Conservation (phyloP, 2,113 vertebrate species). For the Brachirus orientalis region DNA sequence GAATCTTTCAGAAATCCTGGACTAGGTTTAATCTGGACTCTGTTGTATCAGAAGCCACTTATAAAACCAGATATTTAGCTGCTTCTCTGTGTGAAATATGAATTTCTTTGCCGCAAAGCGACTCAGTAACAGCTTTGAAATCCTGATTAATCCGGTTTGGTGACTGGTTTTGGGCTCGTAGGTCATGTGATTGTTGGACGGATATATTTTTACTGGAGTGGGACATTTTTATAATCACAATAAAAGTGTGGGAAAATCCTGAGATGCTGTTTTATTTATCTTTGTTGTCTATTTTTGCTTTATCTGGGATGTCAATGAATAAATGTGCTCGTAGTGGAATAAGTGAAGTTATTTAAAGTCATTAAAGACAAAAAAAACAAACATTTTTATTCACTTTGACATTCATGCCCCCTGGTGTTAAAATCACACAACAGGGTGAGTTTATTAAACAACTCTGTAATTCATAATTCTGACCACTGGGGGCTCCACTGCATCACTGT, state of each 20-base stretch:
- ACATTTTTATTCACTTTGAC: no score
- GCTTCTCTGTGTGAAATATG: slow-evolving; percentile 17
- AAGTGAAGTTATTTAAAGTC: no score
- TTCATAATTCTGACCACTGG: no score
- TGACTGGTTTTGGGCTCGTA: background rate
- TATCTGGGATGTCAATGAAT: no score
- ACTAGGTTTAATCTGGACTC: slow-evolving; percentile 9
- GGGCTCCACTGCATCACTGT: no score
- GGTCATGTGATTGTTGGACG: slow-evolving; percentile 3
- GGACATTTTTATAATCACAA: slow-evolving; percentile 14
- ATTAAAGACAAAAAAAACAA: no score
- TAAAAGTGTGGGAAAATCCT: background rate
- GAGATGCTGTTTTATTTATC: background rate
- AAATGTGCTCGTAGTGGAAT: no score
- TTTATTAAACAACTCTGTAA: no score
- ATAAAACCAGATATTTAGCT: background rate
- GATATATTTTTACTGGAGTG: slow-evolving; percentile 4
- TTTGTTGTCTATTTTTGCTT: background rate
- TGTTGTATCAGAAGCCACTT: background rate
- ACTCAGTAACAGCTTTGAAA: background rate
- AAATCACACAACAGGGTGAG: no score
- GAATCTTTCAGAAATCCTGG: background rate
- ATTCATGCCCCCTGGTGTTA: no score
- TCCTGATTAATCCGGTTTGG: background rate
- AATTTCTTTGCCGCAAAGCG: background rate